Evolutionary conservation across 2,888 invertebrate species (phyloP).

Genomic region (Kryphioiulus occultus): DNA sequence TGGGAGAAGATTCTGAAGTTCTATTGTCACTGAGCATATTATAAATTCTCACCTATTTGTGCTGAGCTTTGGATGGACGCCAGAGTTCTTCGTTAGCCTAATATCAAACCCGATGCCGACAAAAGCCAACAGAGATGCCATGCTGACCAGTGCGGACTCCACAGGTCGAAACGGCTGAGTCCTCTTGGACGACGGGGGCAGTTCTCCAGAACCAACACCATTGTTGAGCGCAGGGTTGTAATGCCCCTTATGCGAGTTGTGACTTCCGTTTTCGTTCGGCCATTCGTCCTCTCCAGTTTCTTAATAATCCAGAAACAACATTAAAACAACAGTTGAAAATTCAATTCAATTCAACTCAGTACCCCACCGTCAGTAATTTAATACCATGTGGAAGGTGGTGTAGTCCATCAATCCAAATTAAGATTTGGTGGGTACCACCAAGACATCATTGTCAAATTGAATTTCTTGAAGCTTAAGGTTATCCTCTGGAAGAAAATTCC

Average conservation of each 20-base stretch:
- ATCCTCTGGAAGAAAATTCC: too few relatives aligned
- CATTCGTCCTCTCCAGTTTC: constrained; percentile 60
- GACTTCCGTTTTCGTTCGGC: constrained; percentile 58
- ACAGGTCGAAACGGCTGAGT: constrained; percentile 59
- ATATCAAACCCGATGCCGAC: constrained; percentile 93
- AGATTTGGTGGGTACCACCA: too few relatives aligned
- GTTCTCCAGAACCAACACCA: constrained; percentile 42
- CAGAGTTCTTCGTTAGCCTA: constrained; percentile 83
- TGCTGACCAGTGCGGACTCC: constrained; percentile 80
- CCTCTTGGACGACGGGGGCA: constrained; percentile 48
- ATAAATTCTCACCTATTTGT: constrained; percentile 70
- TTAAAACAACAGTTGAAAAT: too few relatives aligned
- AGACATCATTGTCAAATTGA: too few relatives aligned
- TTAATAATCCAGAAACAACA: not conserved
- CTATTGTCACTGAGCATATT: not conserved
- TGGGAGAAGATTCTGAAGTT: too few relatives aligned
- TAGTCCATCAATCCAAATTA: too few relatives aligned
- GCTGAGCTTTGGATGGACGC: constrained; percentile 80
- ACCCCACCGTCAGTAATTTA: too few relatives aligned
- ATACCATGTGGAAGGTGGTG: too few relatives aligned
- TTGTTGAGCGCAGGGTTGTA: constrained; percentile 45
- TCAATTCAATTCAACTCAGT: too few relatives aligned
- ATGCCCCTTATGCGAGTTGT: constrained; percentile 37
- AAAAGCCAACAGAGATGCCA: constrained; percentile 88
- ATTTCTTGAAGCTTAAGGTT: too few relatives aligned